Evolutionary conservation across 2,888 invertebrate genomes (phyloP).

Genomic region (Oscheius onirici): DNA sequence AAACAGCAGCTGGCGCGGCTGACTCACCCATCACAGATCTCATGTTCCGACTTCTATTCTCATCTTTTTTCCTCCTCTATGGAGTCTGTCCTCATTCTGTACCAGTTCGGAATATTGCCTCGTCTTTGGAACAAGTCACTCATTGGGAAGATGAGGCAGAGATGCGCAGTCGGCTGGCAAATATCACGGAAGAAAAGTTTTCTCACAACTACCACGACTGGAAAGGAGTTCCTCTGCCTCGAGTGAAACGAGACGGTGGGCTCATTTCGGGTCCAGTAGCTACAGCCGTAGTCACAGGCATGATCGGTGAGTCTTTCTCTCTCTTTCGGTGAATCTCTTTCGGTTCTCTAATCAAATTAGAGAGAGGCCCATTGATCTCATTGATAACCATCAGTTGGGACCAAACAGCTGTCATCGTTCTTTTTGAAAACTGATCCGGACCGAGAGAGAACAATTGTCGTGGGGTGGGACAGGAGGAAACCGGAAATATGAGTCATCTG

Average conservation of each 20-base stretch:
- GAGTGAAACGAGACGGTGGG: slow-evolving; percentile 56
- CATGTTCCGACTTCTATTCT: not conserved
- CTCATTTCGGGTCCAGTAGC: slow-evolving; percentile 62
- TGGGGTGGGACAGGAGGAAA: not conserved
- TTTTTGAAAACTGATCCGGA: not conserved
- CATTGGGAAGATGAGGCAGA: slow-evolving; percentile 50
- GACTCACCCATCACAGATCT: not conserved
- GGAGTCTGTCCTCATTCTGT: not conserved
- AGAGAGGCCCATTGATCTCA: not conserved
- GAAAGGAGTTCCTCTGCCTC: slow-evolving; percentile 24
- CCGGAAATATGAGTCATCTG: not conserved
- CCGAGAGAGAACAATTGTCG: too few species aligned
- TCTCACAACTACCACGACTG: slow-evolving; percentile 51
- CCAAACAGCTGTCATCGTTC: not conserved
- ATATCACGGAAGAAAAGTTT: slow-evolving; percentile 49
- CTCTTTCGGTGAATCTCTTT: not conserved
- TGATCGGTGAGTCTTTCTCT: slow-evolving; percentile 58
- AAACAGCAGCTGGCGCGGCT: slow-evolving; percentile 9
- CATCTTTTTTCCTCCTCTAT: not conserved
- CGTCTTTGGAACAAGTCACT: slow-evolving; percentile 14
- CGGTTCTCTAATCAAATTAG: not conserved
- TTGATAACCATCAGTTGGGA: not conserved
- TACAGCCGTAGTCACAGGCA: slow-evolving; percentile 65
- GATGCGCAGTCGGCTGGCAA: slow-evolving; percentile 45
- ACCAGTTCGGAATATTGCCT: not conserved